Percentiles rank a stretch among this genome's conserved stretches.
phyloP scores from a whole-genome alignment of 1,140 invertebrate species.

The Leucophenga varia region DNA sequence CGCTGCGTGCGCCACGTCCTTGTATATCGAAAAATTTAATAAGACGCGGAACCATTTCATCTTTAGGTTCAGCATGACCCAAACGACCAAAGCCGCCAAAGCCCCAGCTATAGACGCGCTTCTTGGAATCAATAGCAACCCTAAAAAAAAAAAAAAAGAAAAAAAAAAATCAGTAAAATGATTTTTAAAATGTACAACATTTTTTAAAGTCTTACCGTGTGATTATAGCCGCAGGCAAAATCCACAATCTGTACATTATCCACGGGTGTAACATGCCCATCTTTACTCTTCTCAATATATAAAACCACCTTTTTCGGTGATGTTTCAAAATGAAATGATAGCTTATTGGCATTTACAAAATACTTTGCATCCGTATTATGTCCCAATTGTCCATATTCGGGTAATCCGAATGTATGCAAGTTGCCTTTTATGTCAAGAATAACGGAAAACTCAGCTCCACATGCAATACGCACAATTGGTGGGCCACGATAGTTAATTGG shows the following conservation, averaged over 20 bases:
- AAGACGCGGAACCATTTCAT: conserved; percentile 85
- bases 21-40: conserved; percentile 87
- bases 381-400: conserved; percentile 88
- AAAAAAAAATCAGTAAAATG: no score
- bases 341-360: conserved; percentile 84
- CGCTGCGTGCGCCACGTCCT: conserved; percentile 74
- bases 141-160: no score
- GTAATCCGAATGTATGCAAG: conserved; percentile 87
- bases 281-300: conserved; percentile 86
- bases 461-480: conserved; percentile 81
- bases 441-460: conserved; percentile 90
- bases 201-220: conserved; percentile 68
- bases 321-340: conserved; percentile 83
- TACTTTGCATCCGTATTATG: conserved; percentile 94
- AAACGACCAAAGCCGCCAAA: conserved; percentile 91
- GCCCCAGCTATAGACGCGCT: conserved; percentile 89
- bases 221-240: conserved; percentile 87
- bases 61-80: conserved; percentile 88
- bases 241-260: conserved; percentile 86
- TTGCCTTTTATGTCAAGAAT: conserved; percentile 86
- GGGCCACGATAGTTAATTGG: conserved; percentile 76
- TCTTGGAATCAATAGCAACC: conserved; percentile 84
- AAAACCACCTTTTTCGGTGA: conserved; percentile 80
- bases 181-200: not conserved
- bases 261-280: conserved; percentile 80